Base-by-base conservation (phyloP, 2,113 vertebrate genomes). In the Machaerirhynchus nigripectus region DNA sequence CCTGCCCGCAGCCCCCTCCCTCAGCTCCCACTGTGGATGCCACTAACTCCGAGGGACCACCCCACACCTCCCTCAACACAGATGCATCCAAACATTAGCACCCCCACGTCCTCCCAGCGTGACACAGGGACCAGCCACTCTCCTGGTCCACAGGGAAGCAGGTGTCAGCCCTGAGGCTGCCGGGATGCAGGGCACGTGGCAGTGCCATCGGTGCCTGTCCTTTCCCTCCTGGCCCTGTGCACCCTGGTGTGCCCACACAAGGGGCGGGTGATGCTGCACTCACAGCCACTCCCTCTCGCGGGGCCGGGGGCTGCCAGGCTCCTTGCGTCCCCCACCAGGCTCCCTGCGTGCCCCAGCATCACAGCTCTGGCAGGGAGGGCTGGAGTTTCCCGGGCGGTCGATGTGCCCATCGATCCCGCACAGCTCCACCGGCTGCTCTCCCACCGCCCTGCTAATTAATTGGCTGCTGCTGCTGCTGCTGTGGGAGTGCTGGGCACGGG, bases 371-470 rank as follows among this genome's bases (percentile, higher is more conserved):
- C 56, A 11, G 65, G 60, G 65, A 84, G 84, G 20, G n/a, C 53
- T 79, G 82, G 87, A 78, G 61, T 56, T 87, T 76, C 82, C 93
- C 24, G 0, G n/a, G 74, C 52, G 28, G 81, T 96, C 90, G 52
- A 95, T 96, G 69, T 0, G 0, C 61, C 57, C 84, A 95, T 96
- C 65, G 92, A 97, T 95, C 87, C 90, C 3, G 3, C 23, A 8
- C 87, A 55, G 83, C 92, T 93, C 84, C 0, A 7, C 53, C 52
- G 49, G 92, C 93, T 94, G 90, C 95, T 95, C 81, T 85, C 90
- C 82, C 81, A 79, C 92, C 20, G 44, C 90, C 92, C 94, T 39
- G 44, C 52, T 90, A 93, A 96, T 96, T 96, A 96, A 97, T 91
- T 85, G 77, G 7, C 79, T 55, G 19, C 44, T 74, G 76, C 50